Conservation (phyloP, 2,797 vertebrate species). For the Lophius americanus region DNA sequence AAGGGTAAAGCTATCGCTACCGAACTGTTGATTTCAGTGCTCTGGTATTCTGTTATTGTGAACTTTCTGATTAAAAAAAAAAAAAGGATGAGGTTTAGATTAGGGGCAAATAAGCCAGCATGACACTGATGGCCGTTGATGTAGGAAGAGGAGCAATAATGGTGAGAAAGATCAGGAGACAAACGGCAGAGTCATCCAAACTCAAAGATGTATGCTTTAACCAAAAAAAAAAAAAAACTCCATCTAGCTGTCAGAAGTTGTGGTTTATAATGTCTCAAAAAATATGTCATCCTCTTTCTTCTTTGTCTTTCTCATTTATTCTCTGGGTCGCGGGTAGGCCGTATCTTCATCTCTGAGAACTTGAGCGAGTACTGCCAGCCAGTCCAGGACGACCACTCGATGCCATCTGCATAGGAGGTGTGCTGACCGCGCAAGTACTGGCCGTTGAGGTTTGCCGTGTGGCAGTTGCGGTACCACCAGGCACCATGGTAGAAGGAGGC, state of each 20-base stretch:
- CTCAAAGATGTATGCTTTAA: conserved; percentile 58
- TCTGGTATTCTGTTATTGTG: conserved; percentile 25
- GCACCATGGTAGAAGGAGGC: conserved; percentile 97
- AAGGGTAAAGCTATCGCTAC: conserved; percentile 21
- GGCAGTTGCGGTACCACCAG: conserved; percentile 99
- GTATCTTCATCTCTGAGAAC: conserved; percentile 97
- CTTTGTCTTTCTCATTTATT: conserved; percentile 76
- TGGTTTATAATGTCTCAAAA: conserved; percentile 57
- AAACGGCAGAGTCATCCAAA: conserved; percentile 59
- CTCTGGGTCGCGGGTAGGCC: conserved; percentile 87
- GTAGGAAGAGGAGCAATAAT: conserved; percentile 36
- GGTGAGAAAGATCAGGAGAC: conserved; percentile 40
- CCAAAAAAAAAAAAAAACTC: conserved; percentile 64
- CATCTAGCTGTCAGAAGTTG: conserved; percentile 57
- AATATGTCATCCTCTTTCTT: conserved; percentile 9
- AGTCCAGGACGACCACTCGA: conserved; percentile 99
- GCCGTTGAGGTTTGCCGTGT: conserved; percentile 98
- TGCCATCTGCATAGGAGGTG: conserved; percentile 94
- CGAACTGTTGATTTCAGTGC: conserved; percentile 24
- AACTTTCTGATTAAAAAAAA: conserved; percentile 26
- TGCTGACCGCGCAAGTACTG: conserved; percentile 96
- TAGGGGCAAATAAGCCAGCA: conserved; percentile 31
- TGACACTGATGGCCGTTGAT: conserved; percentile 47
- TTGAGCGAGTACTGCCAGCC: conserved; percentile 99
- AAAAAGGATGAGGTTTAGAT: conserved; percentile 17